These are phyloP conservation scores for Xestobium rufovillosum DNA, from an alignment of 2,888 invertebrate species.

Conservation along the genomic window DNA sequence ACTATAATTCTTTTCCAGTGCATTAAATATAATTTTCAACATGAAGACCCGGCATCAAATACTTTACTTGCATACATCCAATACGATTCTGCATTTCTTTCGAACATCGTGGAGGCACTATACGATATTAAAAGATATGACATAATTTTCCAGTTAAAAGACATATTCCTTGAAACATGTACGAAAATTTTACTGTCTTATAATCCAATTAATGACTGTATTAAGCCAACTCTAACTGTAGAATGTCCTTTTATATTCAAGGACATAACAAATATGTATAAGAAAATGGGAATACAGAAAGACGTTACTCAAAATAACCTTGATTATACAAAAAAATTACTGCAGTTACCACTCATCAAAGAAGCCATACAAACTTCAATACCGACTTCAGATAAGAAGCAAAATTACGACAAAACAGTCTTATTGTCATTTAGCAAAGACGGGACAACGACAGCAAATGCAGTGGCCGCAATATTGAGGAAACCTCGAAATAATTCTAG, in stretches of 20 bases:
- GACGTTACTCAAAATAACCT: background rate
- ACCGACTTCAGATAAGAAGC: background rate
- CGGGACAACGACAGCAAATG: slow-evolving; percentile 11
- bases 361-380: background rate
- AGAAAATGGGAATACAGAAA: background rate
- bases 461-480: slow-evolving; percentile 12
- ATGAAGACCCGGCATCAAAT: slow-evolving; percentile 18
- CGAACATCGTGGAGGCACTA: slow-evolving; percentile 15
- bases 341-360: no score
- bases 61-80: slow-evolving; percentile 19
- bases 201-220: background rate
- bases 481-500: slow-evolving; percentile 10
- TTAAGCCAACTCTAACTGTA: background rate
- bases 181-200: background rate
- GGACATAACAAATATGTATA: slow-evolving; percentile 4
- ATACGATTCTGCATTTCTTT: slow-evolving; percentile 15
- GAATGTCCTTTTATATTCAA: slow-evolving; percentile 13
- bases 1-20: slow-evolving; percentile 11
- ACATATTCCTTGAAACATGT: background rate
- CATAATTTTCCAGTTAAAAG: slow-evolving; percentile 14
- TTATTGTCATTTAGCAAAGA: slow-evolving; percentile 17
- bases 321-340: no score
- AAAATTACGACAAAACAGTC: slow-evolving; percentile 14
- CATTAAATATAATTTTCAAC: slow-evolving; percentile 14
- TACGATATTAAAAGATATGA: slow-evolving; percentile 17